These are phyloP conservation scores for Dipodomys ordii DNA, from an alignment of 2,113 vertebrate species.

Conservation along the genomic window DNA sequence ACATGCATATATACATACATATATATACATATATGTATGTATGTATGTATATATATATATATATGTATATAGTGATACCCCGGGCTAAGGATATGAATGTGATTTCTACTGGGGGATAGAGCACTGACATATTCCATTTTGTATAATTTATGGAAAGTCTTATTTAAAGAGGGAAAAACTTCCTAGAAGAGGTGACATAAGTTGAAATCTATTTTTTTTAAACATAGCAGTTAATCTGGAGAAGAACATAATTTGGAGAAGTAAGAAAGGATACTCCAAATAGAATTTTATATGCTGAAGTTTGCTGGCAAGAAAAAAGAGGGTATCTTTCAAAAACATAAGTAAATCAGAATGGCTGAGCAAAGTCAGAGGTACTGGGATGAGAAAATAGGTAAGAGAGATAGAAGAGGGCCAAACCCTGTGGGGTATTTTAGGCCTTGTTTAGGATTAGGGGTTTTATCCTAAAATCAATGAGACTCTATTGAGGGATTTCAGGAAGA, in stretches of 20 bases:
- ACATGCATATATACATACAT: too few relatives aligned
- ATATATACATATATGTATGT: too few relatives aligned
- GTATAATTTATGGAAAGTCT: not conserved
- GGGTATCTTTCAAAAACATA: not conserved
- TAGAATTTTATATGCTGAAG: not conserved
- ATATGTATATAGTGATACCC: too few relatives aligned
- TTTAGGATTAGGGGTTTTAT: not conserved
- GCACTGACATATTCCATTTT: constrained; percentile 13
- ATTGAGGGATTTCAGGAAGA: not conserved
- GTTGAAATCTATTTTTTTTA: not conserved
- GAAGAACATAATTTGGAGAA: not conserved
- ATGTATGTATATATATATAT: too few relatives aligned
- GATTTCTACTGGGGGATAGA: not conserved
- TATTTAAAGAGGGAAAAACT: not conserved
- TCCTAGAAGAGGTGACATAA: not conserved
- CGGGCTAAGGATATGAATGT: not conserved
- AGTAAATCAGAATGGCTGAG: not conserved
- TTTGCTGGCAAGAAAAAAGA: not conserved
- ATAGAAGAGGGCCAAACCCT: not conserved
- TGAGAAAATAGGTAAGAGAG: not conserved
- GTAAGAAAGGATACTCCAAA: not conserved
- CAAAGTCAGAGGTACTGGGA: not conserved
- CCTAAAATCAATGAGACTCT: constrained; percentile 23
- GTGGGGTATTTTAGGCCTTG: not conserved
- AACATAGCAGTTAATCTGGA: not conserved